Percentiles rank a stretch among this genome's conserved stretches.
Evolutionary conservation across 2,113 vertebrate genomes (phyloP).

Genomic region (Aplodontia rufa): DNA sequence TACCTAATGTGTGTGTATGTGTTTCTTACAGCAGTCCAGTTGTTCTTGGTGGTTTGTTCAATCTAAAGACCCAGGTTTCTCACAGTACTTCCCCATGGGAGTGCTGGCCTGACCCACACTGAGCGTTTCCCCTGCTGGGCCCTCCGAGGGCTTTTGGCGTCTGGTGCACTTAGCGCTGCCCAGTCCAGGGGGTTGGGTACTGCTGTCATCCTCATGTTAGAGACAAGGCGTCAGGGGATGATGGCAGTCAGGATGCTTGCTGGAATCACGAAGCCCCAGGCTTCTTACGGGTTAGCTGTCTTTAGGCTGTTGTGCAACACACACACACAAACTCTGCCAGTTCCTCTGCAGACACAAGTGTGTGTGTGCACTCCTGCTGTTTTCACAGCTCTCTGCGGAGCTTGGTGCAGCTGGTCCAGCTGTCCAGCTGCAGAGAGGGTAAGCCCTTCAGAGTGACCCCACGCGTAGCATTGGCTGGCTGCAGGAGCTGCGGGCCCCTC

Average conservation of each 20-base stretch:
- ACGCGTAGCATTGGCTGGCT: rapidly evolving
- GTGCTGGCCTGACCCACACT: neutral
- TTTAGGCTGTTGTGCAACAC: neutral
- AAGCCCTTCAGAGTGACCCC: neutral
- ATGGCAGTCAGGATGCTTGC: neutral
- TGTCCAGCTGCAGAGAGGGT: neutral
- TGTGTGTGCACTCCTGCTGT: no score
- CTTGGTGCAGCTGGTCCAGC: neutral
- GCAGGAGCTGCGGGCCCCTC: neutral
- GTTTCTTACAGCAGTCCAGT: no score
- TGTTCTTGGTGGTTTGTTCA: neutral
- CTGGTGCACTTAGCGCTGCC: neutral
- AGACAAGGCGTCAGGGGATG: no score
- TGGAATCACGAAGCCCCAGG: neutral
- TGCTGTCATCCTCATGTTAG: rapidly evolving
- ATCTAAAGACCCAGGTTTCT: neutral
- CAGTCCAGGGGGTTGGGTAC: rapidly evolving
- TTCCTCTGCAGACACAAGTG: no score
- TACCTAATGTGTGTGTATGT: no score
- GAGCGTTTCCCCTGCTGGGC: neutral
- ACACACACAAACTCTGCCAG: no score
- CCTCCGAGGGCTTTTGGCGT: neutral
- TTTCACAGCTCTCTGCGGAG: neutral
- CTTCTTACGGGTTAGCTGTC: neutral
- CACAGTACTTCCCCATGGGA: no score